Base-by-base conservation (phyloP, 1,140 invertebrate genomes). In the Vanessa atalanta region DNA sequence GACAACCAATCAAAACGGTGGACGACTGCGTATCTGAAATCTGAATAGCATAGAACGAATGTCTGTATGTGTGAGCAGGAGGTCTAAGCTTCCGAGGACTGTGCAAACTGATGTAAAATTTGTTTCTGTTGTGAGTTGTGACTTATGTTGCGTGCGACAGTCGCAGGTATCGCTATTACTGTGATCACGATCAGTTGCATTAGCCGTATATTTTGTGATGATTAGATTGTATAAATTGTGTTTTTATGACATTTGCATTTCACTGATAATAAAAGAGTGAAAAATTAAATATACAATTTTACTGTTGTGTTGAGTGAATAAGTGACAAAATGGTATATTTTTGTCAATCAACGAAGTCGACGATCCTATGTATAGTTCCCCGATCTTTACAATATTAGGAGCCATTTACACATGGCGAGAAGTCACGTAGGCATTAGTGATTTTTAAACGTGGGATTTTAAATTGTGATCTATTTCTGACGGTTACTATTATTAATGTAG, bases 331-430 rank as follows among this genome's bases (percentile, higher is more conserved):
- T 75, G 68, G 47, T 70, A 63, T 57, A 48, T 71, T 61, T 71
- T 70, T 16, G 50, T 50, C 63, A 43, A 57, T 43, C 50, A 75
- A 60, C 55, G 64, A 70, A 26, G 51, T 70, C 73, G 75, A 57
- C 61, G 60, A 70, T 76, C 75, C 69, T 68, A 68, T 76, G 74
- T 68, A 72, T 73, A 75, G 69, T 77, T 71, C 71, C 70, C 72
- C 72, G 61, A 79, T 75, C 80, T 76, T 77, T 72, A 67, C 70
- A 72, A 73, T 79, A 75, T 88, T 84, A 89, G 89, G 83, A 90
- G 91, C 91, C 91, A 93, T 93, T 93, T 90, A 91, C 87, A 89
- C 86, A 89, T 89, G 89, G 85, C 84, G 84, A 87, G 79, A 86
- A 91, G 91, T 93, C 91, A 93, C 91, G 91, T 93, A 93, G 80